Conservation (phyloP, 1,140 invertebrate genomes). For the Pentalonia nigronervosa region DNA sequence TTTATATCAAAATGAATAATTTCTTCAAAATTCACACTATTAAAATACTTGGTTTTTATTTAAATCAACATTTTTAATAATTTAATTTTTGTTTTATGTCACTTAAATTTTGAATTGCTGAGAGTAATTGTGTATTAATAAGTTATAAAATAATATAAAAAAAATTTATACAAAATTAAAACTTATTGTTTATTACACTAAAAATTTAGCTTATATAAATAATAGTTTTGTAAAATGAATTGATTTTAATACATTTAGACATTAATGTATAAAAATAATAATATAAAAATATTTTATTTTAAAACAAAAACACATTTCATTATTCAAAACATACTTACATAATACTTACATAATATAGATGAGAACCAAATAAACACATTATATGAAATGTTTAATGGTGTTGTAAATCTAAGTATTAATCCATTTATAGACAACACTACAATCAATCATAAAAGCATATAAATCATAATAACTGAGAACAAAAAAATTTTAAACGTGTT, state of each 20-base stretch:
- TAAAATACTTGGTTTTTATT: not conserved
- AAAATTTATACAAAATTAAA: constrained; percentile 4
- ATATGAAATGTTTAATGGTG: constrained; percentile 11
- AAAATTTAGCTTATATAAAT: not conserved
- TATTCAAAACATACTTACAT: constrained; percentile 12
- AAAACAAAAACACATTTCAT: not conserved
- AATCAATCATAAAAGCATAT: not conserved
- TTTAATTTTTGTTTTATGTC: not conserved
- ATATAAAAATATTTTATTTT: not conserved
- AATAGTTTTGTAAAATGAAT: not conserved
- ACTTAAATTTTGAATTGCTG: not conserved
- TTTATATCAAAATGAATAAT: not conserved
- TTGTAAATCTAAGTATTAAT: not conserved
- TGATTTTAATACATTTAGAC: not conserved
- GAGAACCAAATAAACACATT: constrained; percentile 11
- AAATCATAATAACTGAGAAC: not conserved
- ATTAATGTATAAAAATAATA: not conserved
- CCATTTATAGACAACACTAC: not conserved
- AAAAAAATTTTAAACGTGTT: not conserved
- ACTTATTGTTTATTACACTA: not conserved
- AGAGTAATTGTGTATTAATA: not conserved
- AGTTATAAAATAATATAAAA: too few species aligned
- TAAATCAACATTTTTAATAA: not conserved
- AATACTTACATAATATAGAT: constrained; percentile 3
- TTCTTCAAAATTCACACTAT: not conserved